These are phyloP conservation scores for Chinchilla lanigera DNA, from an alignment of 2,113 vertebrate species.

Conservation along the genomic window DNA sequence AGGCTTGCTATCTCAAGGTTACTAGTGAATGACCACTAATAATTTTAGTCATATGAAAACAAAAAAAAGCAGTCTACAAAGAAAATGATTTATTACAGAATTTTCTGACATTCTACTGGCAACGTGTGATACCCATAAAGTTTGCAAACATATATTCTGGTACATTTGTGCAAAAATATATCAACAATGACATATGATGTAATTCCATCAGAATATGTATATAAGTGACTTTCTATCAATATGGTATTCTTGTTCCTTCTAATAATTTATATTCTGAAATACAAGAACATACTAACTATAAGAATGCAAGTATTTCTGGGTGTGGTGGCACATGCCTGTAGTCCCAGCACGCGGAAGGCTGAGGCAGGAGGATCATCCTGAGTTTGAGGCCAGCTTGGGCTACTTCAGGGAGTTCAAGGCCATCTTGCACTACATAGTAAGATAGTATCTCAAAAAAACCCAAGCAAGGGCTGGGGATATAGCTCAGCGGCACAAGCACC, in stretches of 20 bases:
- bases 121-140: neutral
- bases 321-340: neutral
- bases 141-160: neutral
- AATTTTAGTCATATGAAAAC: constrained; percentile 55
- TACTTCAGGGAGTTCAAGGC: neutral
- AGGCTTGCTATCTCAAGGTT: neutral
- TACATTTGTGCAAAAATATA: neutral
- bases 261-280: constrained; percentile 50
- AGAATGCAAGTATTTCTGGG: neutral
- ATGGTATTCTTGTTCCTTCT: constrained; percentile 6
- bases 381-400: neutral
- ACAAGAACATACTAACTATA: constrained; percentile 37
- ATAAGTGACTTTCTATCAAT: constrained; percentile 18
- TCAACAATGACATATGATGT: neutral
- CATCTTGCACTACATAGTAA: neutral
- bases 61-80: neutral
- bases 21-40: neutral
- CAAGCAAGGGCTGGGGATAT: too few relatives aligned
- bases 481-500: too few relatives aligned
- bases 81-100: constrained; percentile 39
- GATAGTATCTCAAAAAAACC: neutral
- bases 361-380: neutral
- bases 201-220: constrained; percentile 2
- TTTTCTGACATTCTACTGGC: neutral
- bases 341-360: neutral